Conservation (phyloP, 2,888 invertebrate species). For the Hydrotaea cyrtoneurina region DNA sequence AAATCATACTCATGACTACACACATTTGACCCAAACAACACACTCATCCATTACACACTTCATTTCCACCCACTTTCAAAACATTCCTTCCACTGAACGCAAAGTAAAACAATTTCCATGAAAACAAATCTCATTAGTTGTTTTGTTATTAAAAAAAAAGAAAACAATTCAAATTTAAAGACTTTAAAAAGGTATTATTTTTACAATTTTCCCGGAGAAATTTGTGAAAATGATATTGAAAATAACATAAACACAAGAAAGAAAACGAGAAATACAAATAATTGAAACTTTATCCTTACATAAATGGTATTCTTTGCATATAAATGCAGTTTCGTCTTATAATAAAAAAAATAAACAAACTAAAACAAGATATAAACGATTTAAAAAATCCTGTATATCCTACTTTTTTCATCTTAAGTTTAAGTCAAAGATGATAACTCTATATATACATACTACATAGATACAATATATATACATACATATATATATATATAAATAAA, state of each 20-base stretch:
- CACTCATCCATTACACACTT: background rate
- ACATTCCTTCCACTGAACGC: background rate
- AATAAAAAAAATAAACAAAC: background rate
- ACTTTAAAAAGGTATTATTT: conserved; percentile 7
- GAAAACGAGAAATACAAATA: conserved; percentile 6
- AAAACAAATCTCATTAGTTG: background rate
- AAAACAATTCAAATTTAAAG: conserved; percentile 7
- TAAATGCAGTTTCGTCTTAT: conserved; percentile 45
- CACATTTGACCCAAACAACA: background rate
- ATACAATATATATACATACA: conserved; percentile 38
- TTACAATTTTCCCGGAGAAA: background rate
- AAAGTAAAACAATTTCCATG: background rate
- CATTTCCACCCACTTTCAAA: background rate
- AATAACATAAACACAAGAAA: background rate
- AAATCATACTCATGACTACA: background rate
- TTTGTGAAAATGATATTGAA: background rate
- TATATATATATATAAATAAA: conserved; percentile 12
- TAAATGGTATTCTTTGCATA: conserved; percentile 40
- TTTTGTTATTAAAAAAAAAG: background rate
- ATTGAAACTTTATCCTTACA: conserved; percentile 12
- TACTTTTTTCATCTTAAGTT: conserved; percentile 44
- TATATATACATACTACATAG: conserved; percentile 34
- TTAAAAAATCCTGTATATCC: conserved; percentile 41
- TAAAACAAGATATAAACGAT: conserved; percentile 17
- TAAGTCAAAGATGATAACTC: conserved; percentile 40